These are phyloP conservation scores for Eugnorisma glareosa DNA, from an alignment of 2,888 invertebrate genomes.

Conservation along the genomic window DNA sequence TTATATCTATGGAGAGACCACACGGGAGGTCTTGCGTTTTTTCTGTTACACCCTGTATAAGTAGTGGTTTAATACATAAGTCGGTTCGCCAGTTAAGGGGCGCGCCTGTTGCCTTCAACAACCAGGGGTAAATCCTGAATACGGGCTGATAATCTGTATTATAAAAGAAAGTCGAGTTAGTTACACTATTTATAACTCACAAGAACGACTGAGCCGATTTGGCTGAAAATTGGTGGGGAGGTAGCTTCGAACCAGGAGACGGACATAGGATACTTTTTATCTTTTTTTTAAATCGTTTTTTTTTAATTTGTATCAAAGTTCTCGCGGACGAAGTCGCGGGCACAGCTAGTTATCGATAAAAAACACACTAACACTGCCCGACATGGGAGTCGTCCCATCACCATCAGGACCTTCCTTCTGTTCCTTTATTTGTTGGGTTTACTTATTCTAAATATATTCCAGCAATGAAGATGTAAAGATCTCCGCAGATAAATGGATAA, in stretches of 20 bases:
- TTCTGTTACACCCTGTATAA: not conserved
- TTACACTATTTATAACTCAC: too few species aligned
- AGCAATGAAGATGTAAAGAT: slow-evolving; percentile 1
- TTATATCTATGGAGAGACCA: too few species aligned
- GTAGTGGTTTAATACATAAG: not conserved
- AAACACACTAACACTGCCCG: not conserved
- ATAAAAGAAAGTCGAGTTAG: too few species aligned
- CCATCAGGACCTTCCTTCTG: not conserved
- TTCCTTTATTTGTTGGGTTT: not conserved
- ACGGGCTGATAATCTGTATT: too few species aligned
- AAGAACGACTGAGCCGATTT: too few species aligned
- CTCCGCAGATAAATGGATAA: not conserved
- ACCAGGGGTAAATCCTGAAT: not conserved
- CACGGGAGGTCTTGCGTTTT: not conserved
- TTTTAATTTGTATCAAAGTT: too few species aligned
- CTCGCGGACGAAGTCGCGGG: too few species aligned
- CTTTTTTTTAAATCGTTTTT: too few species aligned
- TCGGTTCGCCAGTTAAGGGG: not conserved
- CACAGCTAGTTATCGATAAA: too few species aligned
- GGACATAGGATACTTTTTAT: too few species aligned
- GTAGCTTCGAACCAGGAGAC: too few species aligned
- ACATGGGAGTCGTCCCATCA: not conserved
- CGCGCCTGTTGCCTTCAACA: not conserved
- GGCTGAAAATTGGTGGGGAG: too few species aligned
- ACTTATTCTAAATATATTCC: not conserved